phyloP scores from a whole-genome alignment of 2,113 vertebrate species.

The Diadophis punctatus region DNA sequence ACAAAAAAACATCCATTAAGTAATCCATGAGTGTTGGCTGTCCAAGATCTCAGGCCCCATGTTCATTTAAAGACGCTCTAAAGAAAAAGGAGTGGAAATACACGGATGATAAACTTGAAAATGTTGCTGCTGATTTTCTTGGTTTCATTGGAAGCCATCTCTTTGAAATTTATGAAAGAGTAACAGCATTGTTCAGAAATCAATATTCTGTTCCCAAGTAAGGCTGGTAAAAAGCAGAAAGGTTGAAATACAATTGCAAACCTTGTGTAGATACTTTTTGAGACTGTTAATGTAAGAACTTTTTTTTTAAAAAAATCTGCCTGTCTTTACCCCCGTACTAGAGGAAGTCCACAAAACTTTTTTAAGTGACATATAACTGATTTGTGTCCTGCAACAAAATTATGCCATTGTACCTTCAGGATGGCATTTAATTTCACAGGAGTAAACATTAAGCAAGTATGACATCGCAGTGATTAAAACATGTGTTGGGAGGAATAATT shows the following conservation, averaged over 20 bases:
- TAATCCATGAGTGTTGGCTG: neutral
- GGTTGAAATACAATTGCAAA: neutral
- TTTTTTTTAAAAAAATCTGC: neutral
- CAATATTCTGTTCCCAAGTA: neutral
- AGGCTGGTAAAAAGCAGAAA: neutral
- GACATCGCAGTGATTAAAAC: neutral
- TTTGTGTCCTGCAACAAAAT: neutral
- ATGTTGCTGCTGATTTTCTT: too few species aligned
- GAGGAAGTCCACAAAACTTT: neutral
- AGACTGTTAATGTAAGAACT: neutral
- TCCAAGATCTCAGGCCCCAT: neutral
- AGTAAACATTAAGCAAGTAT: neutral
- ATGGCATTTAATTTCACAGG: neutral
- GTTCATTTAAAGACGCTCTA: neutral
- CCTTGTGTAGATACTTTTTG: neutral
- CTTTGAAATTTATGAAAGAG: too few species aligned
- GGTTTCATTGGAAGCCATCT: too few species aligned
- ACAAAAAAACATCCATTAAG: neutral
- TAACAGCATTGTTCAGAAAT: too few species aligned
- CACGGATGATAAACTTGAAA: too few species aligned
- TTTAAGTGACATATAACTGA: neutral
- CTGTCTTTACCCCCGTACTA: neutral
- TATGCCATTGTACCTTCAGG: neutral
- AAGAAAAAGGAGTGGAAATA: neutral
- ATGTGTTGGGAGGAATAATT: neutral